These are phyloP conservation scores for Drosophila sucinea DNA, from an alignment of 1,140 invertebrate genomes.

Conservation along the genomic window DNA sequence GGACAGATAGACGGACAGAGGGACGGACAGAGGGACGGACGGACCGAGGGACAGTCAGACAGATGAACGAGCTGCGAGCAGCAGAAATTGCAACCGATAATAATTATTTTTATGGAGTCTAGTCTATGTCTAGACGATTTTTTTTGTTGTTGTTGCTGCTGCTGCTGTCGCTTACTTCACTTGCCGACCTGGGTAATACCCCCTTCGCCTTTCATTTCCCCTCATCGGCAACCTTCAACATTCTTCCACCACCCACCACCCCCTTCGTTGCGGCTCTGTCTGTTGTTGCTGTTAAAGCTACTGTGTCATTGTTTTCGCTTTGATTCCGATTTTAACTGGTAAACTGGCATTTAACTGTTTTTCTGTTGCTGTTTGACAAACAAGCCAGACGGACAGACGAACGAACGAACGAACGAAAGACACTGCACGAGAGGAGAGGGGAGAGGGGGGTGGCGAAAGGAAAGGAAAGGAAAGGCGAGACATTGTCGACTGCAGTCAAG, in stretches of 20 bases:
- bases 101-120: slow-evolving; percentile 84
- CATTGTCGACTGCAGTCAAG: slow-evolving; percentile 50
- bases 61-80: slow-evolving; percentile 49
- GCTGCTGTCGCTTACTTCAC: slow-evolving; percentile 59
- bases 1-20: slow-evolving; percentile 13
- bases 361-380: slow-evolving; percentile 81
- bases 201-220: slow-evolving; percentile 22
- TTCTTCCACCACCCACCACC: slow-evolving; percentile 15
- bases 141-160: slow-evolving; percentile 50
- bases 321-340: slow-evolving; percentile 81
- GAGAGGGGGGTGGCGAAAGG: neutral
- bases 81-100: slow-evolving; percentile 83
- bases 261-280: slow-evolving; percentile 21
- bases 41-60: neutral
- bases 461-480: slow-evolving; percentile 13
- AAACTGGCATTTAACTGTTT: slow-evolving; percentile 82
- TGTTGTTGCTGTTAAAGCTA: slow-evolving; percentile 51
- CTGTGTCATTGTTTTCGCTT: slow-evolving; percentile 82
- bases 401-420: slow-evolving; percentile 23
- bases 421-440: slow-evolving; percentile 9
- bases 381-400: slow-evolving; percentile 74
- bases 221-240: slow-evolving; percentile 13
- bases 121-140: slow-evolving; percentile 83
- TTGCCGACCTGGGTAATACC: slow-evolving; percentile 50
- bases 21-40: neutral